Base-by-base conservation (phyloP, 2,888 invertebrate genomes). In the Disparrhopalites patrizii region DNA sequence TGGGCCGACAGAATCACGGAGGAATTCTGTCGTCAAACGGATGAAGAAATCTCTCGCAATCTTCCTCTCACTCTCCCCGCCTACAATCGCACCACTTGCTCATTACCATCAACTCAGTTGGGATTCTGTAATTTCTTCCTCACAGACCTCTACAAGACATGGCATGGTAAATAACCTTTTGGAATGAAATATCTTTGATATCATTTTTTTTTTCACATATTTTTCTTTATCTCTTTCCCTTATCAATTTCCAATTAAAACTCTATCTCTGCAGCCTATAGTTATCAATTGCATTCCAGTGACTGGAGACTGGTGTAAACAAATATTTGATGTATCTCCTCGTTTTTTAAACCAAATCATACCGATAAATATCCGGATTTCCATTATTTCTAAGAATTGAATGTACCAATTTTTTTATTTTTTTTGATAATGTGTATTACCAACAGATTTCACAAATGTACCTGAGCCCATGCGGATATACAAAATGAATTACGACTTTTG, bases 71-170 rank as follows among this genome's bases (percentile, higher is more conserved):
- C 97, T 70, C 98, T 98, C 98, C 96, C 97, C 8, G 91, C 94
- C 86, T 98, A 98, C 81, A 97, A 98, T 81, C 86, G 96, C 74
- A 85, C 87, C 67, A 88, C 91, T 1, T 97, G 97, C 81, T 96
- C 95, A 77, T 92, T 99, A 78, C 96, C 98, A 62, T 91, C 95
- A 81, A 94, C 96, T 67, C 98, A 98, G 83, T 93, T 94, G 76
- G 94, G 95, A 65, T 98, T 98, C 81, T 90, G 95, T 72, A 97
- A 98, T 80, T 95, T 90, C 81, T 98, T 98, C 78, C 94, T 97
- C 76, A 91, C 91, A 76, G 94, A 95, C 78, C 95, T 98, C 92
- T 93, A 97, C 83, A 93, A 95, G 78, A 92, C 93, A 30, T 98
- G 96, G 95, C 90, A 95, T 78, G 90, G 74, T 74, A 61, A 69